phyloP scores from a whole-genome alignment of 2,888 invertebrate species.

The Dusona sp. region DNA sequence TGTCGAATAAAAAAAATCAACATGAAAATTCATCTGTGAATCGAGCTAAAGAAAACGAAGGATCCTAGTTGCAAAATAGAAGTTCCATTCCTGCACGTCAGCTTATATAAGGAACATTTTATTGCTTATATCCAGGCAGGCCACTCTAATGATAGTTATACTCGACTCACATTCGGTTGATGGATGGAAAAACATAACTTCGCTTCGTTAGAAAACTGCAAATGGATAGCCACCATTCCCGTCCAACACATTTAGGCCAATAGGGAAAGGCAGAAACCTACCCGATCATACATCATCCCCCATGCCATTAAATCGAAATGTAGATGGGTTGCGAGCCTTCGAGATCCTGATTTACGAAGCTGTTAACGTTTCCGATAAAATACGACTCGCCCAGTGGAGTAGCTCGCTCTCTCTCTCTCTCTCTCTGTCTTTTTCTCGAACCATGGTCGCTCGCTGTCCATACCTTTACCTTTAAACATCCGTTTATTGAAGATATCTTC shows the following conservation, averaged over 20 bases:
- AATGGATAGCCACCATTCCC: neutral
- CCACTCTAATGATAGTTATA: neutral
- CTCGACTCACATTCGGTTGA: neutral
- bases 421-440: neutral
- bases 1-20: neutral
- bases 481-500: conserved; percentile 77
- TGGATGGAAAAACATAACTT: neutral
- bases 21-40: too few relatives aligned
- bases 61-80: neutral
- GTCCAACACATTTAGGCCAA: conserved; percentile 74
- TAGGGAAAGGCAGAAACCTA: conserved; percentile 67
- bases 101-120: neutral
- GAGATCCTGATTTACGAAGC: conserved; percentile 80
- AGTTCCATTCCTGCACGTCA: neutral
- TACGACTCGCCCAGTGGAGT: conserved; percentile 71
- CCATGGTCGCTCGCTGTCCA: neutral
- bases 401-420: conserved; percentile 55
- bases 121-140: neutral
- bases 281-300: conserved; percentile 25
- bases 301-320: conserved; percentile 75
- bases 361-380: conserved; percentile 83
- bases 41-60: neutral
- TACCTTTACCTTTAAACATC: neutral
- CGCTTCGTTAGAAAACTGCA: neutral
- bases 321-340: conserved; percentile 63